Percentiles rank a stretch among this genome's conserved stretches.
Evolutionary conservation across 2,888 invertebrate species (phyloP).

Genomic region (Automeris io): DNA sequence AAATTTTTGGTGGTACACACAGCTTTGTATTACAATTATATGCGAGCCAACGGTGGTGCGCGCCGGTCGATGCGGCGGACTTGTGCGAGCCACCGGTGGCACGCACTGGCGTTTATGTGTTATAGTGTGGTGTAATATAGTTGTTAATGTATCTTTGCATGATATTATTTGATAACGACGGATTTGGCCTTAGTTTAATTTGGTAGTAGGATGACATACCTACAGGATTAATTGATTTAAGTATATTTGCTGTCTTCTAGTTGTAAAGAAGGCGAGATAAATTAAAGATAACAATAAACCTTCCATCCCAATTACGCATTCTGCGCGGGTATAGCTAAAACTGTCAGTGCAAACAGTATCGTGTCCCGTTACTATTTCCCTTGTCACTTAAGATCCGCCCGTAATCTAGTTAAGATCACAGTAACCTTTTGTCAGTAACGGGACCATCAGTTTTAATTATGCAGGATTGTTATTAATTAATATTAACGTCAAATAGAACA

Average conservation of each 20-base stretch:
- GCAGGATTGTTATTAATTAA: neutral
- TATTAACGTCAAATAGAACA: neutral
- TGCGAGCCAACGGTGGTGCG: too few species aligned
- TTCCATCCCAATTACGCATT: conserved; percentile 21
- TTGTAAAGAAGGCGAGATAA: neutral
- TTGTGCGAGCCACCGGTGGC: too few species aligned
- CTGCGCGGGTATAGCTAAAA: conserved; percentile 16
- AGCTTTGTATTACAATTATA: too few species aligned
- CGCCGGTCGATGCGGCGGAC: too few species aligned
- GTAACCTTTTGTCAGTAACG: conserved; percentile 13
- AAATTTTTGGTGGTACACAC: too few species aligned
- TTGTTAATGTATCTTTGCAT: too few species aligned
- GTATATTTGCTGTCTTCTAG: neutral
- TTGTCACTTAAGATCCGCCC: conserved; percentile 21
- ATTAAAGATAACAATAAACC: conserved; percentile 14
- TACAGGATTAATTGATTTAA: neutral
- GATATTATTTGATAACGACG: too few species aligned
- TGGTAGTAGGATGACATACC: too few species aligned
- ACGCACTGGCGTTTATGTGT: too few species aligned
- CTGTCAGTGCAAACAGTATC: conserved; percentile 18
- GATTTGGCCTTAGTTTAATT: too few species aligned
- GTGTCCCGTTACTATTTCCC: conserved; percentile 15
- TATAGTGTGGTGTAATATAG: too few species aligned
- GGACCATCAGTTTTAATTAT: conserved; percentile 5
- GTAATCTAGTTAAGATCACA: conserved; percentile 15